phyloP scores from a whole-genome alignment of 1,140 invertebrate species.

The Tetragonula clypearis region DNA sequence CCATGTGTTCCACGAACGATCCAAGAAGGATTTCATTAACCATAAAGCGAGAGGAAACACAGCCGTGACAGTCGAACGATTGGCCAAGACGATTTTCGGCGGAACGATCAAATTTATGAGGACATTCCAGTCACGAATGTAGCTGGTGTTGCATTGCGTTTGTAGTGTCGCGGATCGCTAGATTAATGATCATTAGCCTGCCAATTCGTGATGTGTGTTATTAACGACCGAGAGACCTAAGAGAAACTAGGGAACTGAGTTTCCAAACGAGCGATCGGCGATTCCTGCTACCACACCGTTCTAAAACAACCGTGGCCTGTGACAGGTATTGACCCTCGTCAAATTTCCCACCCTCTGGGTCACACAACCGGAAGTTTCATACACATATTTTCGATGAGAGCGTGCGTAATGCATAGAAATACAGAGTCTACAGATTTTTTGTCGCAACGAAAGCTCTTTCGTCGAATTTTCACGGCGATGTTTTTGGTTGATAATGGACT shows the following conservation, averaged over 20 bases:
- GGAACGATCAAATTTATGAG: constrained; percentile 1
- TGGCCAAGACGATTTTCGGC: constrained; percentile 12
- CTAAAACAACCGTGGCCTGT: neutral
- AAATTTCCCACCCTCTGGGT: neutral
- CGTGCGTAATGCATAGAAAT: neutral
- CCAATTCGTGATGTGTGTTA: constrained; percentile 35
- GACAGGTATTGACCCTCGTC: neutral
- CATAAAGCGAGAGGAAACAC: neutral
- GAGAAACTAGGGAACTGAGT: constrained; percentile 7
- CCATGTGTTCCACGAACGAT: neutral
- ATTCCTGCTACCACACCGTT: neutral
- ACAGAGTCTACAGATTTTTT: neutral
- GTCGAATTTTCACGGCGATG: neutral
- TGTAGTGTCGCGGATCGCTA: neutral
- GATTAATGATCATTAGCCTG: constrained; percentile 46
- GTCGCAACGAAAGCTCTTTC: neutral
- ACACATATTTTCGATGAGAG: neutral
- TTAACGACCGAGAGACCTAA: neutral
- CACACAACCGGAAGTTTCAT: too few relatives aligned
- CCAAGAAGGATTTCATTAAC: neutral
- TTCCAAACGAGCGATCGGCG: neutral
- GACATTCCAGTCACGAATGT: neutral
- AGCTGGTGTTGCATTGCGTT: neutral
- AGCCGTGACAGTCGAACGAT: neutral
- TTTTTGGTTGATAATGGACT: neutral